Conservation (phyloP, 2,113 vertebrate species). For the Leptobrachium ailaonicum region DNA sequence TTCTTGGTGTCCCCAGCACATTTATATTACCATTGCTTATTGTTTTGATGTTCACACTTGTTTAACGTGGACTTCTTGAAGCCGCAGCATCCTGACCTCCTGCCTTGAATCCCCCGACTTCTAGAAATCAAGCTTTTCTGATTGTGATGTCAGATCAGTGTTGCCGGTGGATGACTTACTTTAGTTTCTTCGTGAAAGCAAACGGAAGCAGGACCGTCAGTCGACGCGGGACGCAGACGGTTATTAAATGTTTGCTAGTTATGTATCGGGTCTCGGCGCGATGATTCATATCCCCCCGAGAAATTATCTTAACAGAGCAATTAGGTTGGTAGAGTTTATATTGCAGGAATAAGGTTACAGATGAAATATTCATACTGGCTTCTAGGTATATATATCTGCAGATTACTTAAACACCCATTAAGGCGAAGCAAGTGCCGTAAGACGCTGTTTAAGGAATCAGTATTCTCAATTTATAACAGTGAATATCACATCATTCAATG, state of each 20-base stretch:
- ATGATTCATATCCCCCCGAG: conserved; percentile 25
- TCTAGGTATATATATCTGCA: background rate
- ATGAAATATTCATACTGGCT: conserved; percentile 26
- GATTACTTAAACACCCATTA: too few species aligned
- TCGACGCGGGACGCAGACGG: conserved; percentile 4
- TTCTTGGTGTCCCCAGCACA: too few species aligned
- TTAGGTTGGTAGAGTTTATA: conserved; percentile 14
- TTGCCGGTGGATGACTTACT: too few species aligned
- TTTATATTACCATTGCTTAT: too few species aligned
- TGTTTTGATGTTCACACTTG: too few species aligned
- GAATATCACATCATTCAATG: too few species aligned
- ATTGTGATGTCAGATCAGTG: too few species aligned
- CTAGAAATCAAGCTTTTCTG: too few species aligned
- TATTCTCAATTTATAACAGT: too few species aligned
- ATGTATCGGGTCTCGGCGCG: conserved; percentile 16
- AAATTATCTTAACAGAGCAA: conserved; percentile 2
- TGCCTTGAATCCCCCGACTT: too few species aligned
- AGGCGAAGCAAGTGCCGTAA: background rate
- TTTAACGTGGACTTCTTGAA: too few species aligned
- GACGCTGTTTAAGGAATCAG: background rate
- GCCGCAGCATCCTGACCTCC: too few species aligned
- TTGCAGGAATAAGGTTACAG: conserved; percentile 5
- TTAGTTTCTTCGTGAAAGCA: conserved; percentile 16
- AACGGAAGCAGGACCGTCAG: conserved; percentile 26
- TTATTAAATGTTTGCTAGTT: background rate